Base-by-base conservation (phyloP, 2,797 vertebrate genomes). In the Halcyon badia region DNA sequence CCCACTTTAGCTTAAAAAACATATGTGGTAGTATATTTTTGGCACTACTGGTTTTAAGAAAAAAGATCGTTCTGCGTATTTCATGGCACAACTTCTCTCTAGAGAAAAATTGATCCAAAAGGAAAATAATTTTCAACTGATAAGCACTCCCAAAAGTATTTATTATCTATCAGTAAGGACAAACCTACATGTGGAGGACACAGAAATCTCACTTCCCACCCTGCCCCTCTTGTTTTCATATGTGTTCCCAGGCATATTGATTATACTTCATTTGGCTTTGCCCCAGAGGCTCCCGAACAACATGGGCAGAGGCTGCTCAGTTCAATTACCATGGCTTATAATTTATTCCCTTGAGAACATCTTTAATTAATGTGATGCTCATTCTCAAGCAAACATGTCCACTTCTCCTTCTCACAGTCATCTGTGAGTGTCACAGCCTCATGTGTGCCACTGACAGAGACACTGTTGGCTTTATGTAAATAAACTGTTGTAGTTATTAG, bases 211-310 rank as follows among this genome's bases (percentile, higher is more conserved):
- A 41, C 20, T 84, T 95, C 52, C 60, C 51, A 83, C 20, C 28
- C 57, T 71, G 12, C 7, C 13, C 8, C 11, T 81, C 56, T 75
- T 0, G 0, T 51, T 84, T 69, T 28, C 80, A 87, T 86, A n/a
- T 37, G 20, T 6, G 25, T 94, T 92, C 91, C 61, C 79, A 94
- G 76, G 62, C 33, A 76, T 69, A 76, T 86, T 92, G 66, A 87
- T 89, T 82, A 87, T 92, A 72, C 14, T 85, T 69, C 24, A 73
- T 71, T 83, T 82, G 72, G 46, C 73, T 92, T 70, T 90, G 22
- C 22, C 15, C 46, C 42, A 89, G 78, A 57, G 35, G 56, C 37
- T 89, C 42, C 57, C 78, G 30, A 85, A 31, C 54, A 75, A 25
- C 19, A 54, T 46, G 25, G 46, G 31, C 39, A 71, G 58, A 76